Base-by-base conservation (phyloP, 2,888 invertebrate species). In the Malthinus seriepunctatus region DNA sequence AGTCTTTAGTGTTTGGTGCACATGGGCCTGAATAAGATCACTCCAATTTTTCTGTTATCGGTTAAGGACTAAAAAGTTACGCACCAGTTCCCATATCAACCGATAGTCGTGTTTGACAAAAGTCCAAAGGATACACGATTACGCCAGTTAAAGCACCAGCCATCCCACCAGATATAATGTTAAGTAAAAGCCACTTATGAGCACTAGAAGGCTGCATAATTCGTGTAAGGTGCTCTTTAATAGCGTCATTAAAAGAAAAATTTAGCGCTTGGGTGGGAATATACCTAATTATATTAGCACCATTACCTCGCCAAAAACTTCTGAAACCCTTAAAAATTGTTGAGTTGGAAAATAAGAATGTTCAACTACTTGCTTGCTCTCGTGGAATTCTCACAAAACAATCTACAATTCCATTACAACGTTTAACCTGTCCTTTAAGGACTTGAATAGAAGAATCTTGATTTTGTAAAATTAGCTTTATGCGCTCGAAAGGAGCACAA, bases 221-320 rank as follows among this genome's bases (percentile, higher is more conserved):
- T 2, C 34, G 39, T 8, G 32, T 8, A 3, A 62, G 32, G 7
- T 33, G 8, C 10, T 46, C 31, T 32, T 58, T 60, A 37, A 54
- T 63, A 11, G 37, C 23, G 34, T 64, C 60, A 38, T 65, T 56
- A 33, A 67, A 62, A 3, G 66, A 48, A 44, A 67, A 67, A 51
- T 66, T 67, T 32, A 67, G 35, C 38, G 66, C 64, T 59, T 66
- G 66, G 1, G 60, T 50, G 8, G 66, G 67, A 32, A 66, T 54
- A 42, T 66, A 66, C 10, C 67, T 59, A 4, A 65, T 32, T 7
- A 67, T 31, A 35, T 65, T 66, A 2, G 56, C 57, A n/a, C 56
- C 64, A 45, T 67, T 66, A n/a, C 67, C 66, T 51, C 68, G 31
- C 64, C 67, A 64, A 59, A 65, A 62, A 51, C 67, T 65, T 8